Percentiles rank a stretch among this genome's conserved stretches.
phyloP scores from a whole-genome alignment of 1,140 invertebrate genomes.

The Sminthurides bifidus region DNA sequence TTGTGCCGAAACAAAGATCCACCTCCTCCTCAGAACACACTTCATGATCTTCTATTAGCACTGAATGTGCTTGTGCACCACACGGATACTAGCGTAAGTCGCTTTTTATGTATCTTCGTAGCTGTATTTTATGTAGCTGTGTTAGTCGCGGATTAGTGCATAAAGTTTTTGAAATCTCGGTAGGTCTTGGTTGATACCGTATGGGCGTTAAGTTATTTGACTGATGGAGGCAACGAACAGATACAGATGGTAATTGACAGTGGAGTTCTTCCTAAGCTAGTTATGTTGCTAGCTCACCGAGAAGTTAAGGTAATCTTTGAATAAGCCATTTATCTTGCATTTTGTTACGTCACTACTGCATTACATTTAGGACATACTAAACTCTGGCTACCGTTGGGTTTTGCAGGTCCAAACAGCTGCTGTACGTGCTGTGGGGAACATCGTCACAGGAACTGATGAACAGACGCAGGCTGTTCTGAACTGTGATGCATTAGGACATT shows the following conservation, averaged over 20 bases:
- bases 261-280: slow-evolving; percentile 83
- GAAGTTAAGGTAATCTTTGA: slow-evolving; percentile 91
- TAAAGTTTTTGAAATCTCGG: not conserved
- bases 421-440: slow-evolving; percentile 92
- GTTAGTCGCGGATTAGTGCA: too few species aligned
- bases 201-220: slow-evolving; percentile 98
- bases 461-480: slow-evolving; percentile 93
- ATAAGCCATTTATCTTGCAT: too few species aligned
- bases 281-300: slow-evolving; percentile 86
- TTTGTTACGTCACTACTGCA: too few species aligned
- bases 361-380: too few species aligned
- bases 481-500: slow-evolving; percentile 83
- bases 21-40: slow-evolving; percentile 70
- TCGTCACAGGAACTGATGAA: slow-evolving; percentile 97
- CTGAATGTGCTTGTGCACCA: slow-evolving; percentile 89
- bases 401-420: slow-evolving; percentile 81
- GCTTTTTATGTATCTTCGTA: not conserved
- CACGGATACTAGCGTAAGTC: slow-evolving; percentile 77
- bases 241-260: slow-evolving; percentile 98
- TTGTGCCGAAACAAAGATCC: slow-evolving; percentile 93
- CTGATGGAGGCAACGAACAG: slow-evolving; percentile 95
- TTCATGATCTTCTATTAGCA: slow-evolving; percentile 86
- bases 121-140: not conserved
- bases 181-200: slow-evolving; percentile 97
- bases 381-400: too few species aligned